These are phyloP conservation scores for Martes flavigula DNA, from an alignment of 2,797 vertebrate species.

Conservation along the genomic window DNA sequence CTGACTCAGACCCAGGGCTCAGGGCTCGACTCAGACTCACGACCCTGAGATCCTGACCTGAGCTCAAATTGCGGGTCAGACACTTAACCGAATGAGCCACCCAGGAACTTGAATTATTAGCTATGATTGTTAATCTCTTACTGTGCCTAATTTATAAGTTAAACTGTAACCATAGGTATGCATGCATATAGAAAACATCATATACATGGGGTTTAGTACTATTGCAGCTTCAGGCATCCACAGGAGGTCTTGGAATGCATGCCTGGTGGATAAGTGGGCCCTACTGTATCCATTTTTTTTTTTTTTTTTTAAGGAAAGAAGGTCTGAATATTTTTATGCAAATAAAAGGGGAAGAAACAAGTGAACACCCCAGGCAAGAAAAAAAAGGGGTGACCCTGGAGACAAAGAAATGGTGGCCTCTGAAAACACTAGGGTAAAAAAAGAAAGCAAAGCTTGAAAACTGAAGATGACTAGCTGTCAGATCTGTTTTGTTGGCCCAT, in stretches of 20 bases:
- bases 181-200: background rate
- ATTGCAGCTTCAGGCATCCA: background rate
- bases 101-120: background rate
- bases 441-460: background rate
- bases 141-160: background rate
- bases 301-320: background rate
- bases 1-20: background rate
- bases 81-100: background rate
- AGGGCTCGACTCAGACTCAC: background rate
- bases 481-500: background rate
- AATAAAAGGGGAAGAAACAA: background rate
- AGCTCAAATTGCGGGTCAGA: background rate
- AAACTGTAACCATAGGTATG: background rate
- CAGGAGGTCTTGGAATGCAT: background rate
- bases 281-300: background rate
- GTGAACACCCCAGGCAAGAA: background rate
- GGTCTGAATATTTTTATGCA: background rate
- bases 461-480: background rate
- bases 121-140: background rate
- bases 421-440: background rate
- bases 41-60: background rate
- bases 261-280: background rate
- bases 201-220: background rate
- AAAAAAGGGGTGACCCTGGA: background rate
- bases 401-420: background rate